These are phyloP conservation scores for Parasteatoda tepidariorum DNA, from an alignment of 1,140 invertebrate genomes.

Conservation along the genomic window DNA sequence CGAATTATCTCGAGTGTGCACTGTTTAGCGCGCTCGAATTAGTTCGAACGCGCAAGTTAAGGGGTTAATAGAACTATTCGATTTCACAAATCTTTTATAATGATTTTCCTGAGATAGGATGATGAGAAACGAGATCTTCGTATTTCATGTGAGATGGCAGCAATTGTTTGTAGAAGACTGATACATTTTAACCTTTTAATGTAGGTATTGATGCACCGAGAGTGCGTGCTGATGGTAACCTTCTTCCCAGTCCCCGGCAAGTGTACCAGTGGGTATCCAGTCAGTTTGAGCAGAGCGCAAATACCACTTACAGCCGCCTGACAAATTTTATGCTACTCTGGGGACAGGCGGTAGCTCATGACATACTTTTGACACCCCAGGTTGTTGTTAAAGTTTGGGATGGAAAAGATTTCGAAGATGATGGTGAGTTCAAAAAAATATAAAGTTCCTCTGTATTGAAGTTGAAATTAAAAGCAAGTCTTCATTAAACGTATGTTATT, in stretches of 20 bases:
- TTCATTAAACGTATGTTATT: no score
- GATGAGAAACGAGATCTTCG: no score
- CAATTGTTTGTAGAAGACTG: no score
- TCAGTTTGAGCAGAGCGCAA: constrained; percentile 84
- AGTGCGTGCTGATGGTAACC: constrained; percentile 70
- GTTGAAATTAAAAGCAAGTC: no score
- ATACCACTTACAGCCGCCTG: constrained; percentile 76
- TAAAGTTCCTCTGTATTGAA: background rate
- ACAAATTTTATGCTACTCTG: constrained; percentile 73
- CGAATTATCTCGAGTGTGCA: no score
- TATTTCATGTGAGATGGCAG: no score
- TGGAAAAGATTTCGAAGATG: background rate
- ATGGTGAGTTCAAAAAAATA: constrained; percentile 8
- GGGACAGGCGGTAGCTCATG: constrained; percentile 74
- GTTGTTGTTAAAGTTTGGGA: constrained; percentile 21
- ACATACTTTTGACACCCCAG: constrained; percentile 75
- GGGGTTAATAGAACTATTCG: no score
- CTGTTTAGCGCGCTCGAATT: no score
- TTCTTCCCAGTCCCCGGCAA: constrained; percentile 82
- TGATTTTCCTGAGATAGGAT: no score
- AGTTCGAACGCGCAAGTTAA: no score
- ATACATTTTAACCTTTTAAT: no score
- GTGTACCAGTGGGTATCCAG: constrained; percentile 73
- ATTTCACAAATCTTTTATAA: no score
- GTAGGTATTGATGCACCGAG: constrained; percentile 54